phyloP scores from a whole-genome alignment of 1,140 invertebrate genomes.

The Drosophila pallidifrons region DNA sequence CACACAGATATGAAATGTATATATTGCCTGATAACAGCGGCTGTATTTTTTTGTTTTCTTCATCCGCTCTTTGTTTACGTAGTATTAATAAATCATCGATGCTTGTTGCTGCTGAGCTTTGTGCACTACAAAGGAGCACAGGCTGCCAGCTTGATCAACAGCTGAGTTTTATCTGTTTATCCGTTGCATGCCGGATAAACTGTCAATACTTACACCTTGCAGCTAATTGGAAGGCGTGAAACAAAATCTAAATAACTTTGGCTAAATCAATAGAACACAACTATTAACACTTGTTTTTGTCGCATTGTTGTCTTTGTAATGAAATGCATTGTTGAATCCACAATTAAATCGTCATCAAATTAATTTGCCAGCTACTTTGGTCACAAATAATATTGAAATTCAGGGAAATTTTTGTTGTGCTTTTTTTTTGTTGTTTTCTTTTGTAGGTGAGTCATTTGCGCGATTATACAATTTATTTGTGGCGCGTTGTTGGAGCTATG shows the following conservation, averaged over 20 bases:
- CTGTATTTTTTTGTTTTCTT: conserved; percentile 17
- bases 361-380: neutral
- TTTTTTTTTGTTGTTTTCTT: conserved; percentile 27
- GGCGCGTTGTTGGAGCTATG: conserved; percentile 3
- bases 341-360: neutral
- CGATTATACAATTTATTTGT: conserved; percentile 40
- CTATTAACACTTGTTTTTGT: neutral
- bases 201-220: neutral
- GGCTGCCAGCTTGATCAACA: neutral
- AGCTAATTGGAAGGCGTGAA: conserved; percentile 20
- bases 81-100: conserved; percentile 26
- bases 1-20: neutral
- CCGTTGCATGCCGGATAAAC: neutral
- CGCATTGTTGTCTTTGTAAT: neutral
- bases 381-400: neutral
- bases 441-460: conserved; percentile 34
- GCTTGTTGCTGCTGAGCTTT: neutral
- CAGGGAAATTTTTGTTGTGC: conserved; percentile 13
- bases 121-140: neutral
- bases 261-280: neutral
- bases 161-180: neutral
- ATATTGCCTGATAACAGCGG: conserved; percentile 23
- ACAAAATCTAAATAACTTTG: conserved; percentile 1
- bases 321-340: neutral
- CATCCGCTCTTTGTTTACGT: conserved; percentile 29